Evolutionary conservation across 2,797 vertebrate genomes (phyloP).

Genomic region (Lycodopsis pacificus): DNA sequence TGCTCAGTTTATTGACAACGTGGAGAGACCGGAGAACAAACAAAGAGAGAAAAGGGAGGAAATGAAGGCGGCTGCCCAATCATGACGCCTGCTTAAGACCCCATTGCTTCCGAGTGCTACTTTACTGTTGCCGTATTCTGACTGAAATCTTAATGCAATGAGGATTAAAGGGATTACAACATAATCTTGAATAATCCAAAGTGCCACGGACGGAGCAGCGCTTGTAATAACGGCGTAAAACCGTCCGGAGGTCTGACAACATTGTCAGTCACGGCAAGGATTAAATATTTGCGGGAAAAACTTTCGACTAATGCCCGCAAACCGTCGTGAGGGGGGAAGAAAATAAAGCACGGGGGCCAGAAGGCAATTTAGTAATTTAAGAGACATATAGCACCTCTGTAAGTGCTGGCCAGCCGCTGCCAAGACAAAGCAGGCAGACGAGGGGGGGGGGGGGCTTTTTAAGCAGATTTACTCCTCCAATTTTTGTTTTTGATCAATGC

Average conservation of each 20-base stretch:
- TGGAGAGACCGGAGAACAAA: conserved; percentile 68
- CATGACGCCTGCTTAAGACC: conserved; percentile 91
- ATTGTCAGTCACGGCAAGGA: conserved; percentile 89
- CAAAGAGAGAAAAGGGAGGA: conserved; percentile 63
- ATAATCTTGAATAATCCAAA: conserved; percentile 99
- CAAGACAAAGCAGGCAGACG: conserved; percentile 75
- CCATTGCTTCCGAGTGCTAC: conserved; percentile 90
- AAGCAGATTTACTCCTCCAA: conserved; percentile 81
- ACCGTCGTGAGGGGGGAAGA: conserved; percentile 33
- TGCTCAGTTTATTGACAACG: conserved; percentile 72
- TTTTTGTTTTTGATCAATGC: conserved; percentile 80
- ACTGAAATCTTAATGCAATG: conserved; percentile 97
- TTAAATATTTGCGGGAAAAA: conserved; percentile 84
- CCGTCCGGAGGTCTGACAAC: conserved; percentile 89
- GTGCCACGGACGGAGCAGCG: conserved; percentile 93
- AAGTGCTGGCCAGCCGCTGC: conserved; percentile 70
- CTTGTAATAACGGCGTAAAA: conserved; percentile 90
- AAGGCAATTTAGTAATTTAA: conserved; percentile 78
- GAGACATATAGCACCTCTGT: conserved; percentile 75
- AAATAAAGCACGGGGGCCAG: conserved; percentile 47
- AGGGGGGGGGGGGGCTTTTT: conserved; percentile 61
- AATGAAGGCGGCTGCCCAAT: conserved; percentile 75
- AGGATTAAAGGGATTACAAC: conserved; percentile 99
- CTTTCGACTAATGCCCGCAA: conserved; percentile 78
- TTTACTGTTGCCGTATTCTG: conserved; percentile 96